phyloP scores from a whole-genome alignment of 2,797 vertebrate species.

The Melanotaenia maccullochi region DNA sequence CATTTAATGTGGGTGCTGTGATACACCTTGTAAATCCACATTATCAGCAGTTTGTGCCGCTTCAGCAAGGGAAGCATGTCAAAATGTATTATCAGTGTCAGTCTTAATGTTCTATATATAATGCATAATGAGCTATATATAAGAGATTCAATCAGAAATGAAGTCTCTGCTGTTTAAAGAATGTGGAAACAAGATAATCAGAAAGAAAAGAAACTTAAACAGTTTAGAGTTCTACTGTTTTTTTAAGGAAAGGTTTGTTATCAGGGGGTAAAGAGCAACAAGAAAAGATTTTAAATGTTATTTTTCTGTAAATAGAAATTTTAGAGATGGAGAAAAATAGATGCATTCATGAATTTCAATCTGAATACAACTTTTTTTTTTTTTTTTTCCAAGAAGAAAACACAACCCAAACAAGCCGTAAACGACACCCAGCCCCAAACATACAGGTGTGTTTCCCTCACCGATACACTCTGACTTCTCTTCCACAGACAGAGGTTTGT shows the following conservation, averaged over 20 bases:
- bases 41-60: slow-evolving; percentile 69
- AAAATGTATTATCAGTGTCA: slow-evolving; percentile 67
- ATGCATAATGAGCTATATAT: slow-evolving; percentile 61
- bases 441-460: too few relatives aligned
- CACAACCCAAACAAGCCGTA: too few relatives aligned
- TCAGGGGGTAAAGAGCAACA: too few relatives aligned
- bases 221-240: slow-evolving; percentile 26
- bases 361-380: background rate
- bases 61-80: slow-evolving; percentile 63
- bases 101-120: slow-evolving; percentile 70
- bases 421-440: too few relatives aligned
- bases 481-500: too few relatives aligned
- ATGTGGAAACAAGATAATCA: slow-evolving; percentile 60
- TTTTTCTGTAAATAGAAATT: too few relatives aligned
- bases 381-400: too few relatives aligned
- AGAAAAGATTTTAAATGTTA: too few relatives aligned
- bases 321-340: too few relatives aligned
- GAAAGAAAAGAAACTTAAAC: slow-evolving; percentile 2
- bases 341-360: background rate
- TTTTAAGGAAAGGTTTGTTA: background rate
- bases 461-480: too few relatives aligned
- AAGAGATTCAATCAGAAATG: slow-evolving; percentile 53
- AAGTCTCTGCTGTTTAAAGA: slow-evolving; percentile 43
- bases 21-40: slow-evolving; percentile 67
- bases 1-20: slow-evolving; percentile 47